Evolutionary conservation across 2,888 invertebrate genomes (phyloP), one percentile per base, ranked within the genome.

Genomic region (Drosophila ochracea): DNA sequence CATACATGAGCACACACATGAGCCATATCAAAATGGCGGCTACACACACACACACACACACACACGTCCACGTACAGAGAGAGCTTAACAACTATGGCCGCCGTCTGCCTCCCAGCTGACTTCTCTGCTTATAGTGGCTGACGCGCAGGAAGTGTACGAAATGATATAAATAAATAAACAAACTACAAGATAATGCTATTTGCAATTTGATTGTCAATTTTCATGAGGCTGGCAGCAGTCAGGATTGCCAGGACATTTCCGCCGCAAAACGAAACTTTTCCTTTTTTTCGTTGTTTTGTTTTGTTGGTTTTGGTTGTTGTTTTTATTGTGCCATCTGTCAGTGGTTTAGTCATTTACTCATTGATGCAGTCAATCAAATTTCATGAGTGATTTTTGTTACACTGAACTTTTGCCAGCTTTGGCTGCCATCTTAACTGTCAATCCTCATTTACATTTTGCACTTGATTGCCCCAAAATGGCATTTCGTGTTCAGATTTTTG

Each of bases 161-260:
- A 87, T 86, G 90, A 89, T 90, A 86, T 86, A 86, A 91, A 89
- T 91, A 90, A 90, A 91, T 91, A 90, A 91, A 83, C 84, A 86
- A 91, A 90, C 87, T 90, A 90, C 91, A 90, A 87, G 89, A 90
- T 90, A 89, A 91, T 90, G 90, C 88, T 87, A 90, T 91, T 90
- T 91, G 86, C 90, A 90, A 89, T 90, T 91, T 91, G 91, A 91
- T 90, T 90, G 90, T 91, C 90, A 89, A 90, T 91, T 90, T 89
- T 82, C 84, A 84, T 90, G 86, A 82, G 76, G 61, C 64, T 64
- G 68, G 68, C 73, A 60, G 39, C 63, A 68, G 50, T 67, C 66
- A 53, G 77, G 73, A 78, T 68, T 70, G 84, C 49, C 84, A 78
- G 87, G 72, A 86, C 79, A 89, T 78, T 78, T 84, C 84, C 89